Evolutionary conservation across 1,140 invertebrate species (phyloP).

Genomic region (Drosophila grimshawi): DNA sequence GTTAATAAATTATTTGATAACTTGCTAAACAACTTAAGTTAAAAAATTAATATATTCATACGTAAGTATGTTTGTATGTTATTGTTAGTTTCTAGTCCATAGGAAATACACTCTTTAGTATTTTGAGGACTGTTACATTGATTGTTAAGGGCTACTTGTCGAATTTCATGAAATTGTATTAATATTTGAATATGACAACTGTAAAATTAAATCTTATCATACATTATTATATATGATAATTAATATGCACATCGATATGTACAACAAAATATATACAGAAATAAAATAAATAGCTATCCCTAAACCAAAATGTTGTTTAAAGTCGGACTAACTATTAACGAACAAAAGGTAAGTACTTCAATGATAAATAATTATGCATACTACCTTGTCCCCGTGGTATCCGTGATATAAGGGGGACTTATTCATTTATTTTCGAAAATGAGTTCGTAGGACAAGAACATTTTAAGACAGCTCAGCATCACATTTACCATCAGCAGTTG

Average conservation of each 20-base stretch:
- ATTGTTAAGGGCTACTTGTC: conserved; percentile 34
- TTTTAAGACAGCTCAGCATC: too few relatives aligned
- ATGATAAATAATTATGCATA: too few relatives aligned
- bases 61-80: conserved; percentile 1
- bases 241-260: conserved; percentile 21
- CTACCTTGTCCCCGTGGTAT: too few relatives aligned
- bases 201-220: conserved; percentile 18
- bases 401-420: too few relatives aligned
- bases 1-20: conserved; percentile 36
- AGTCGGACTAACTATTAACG: neutral
- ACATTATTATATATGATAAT: conserved; percentile 31
- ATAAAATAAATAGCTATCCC: conserved; percentile 10
- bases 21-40: conserved; percentile 8
- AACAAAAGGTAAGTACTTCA: neutral
- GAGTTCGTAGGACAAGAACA: too few relatives aligned
- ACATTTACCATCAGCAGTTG: too few relatives aligned
- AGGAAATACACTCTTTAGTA: conserved; percentile 23
- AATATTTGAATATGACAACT: conserved; percentile 28
- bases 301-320: neutral
- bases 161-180: conserved; percentile 29
- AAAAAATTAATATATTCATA: conserved; percentile 9
- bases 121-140: conserved; percentile 43
- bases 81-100: conserved; percentile 46
- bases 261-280: conserved; percentile 18
- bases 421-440: too few relatives aligned